Base-by-base conservation (phyloP, 2,888 invertebrate genomes). In the Seira ritae region DNA sequence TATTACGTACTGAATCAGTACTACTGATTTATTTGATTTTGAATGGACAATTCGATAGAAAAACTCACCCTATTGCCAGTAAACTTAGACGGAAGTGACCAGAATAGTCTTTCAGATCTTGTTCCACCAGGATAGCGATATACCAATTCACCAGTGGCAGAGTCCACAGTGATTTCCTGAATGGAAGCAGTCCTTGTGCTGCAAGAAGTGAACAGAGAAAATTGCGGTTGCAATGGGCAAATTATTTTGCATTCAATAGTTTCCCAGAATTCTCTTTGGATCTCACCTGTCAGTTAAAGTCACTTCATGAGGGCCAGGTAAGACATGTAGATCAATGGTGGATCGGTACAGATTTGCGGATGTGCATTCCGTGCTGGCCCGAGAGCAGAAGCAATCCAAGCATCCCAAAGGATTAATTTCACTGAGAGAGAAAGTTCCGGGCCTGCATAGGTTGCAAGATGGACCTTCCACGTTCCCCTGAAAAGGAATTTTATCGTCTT, bases 341-440 rank as follows among this genome's bases (percentile, higher is more conserved):
- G 84, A 75, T 23, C 87, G 55, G 89, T 92, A 94, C 1, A 94
- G 90, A 46, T 91, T 92, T 80, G 93, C 93, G 90, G 95, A 95
- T 70, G 93, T 92, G 90, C 98, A 98, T 37, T 94, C 93, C 1
- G 92, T 92, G 0, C 95, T 93, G 8, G 95, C 94, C 12, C 96
- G 96, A 22, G 96, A 96, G 91, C 98, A 98, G 92, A 94, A 98
- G 90, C 98, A 98, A 76, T 94, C 92, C 67, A 94, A 93, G 90
- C 98, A 98, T 10, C 98, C 98, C 68, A 94, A 92, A 0, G 94
- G 93, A 91, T 96, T 95, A 17, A 91, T 91, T 0, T 91, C 90
- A 20, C 94, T 94, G 0, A 98, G 92, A 20, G 96, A 95, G 90
- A 95, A 98, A 0, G 95, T 95, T 4, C 96, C 95, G 2, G 93